A percentile compares a stretch with the other conserved stretches of the same genome.
Evolutionary conservation across 2,888 invertebrate genomes (phyloP).

Genomic region (Mayetiola destructor): DNA sequence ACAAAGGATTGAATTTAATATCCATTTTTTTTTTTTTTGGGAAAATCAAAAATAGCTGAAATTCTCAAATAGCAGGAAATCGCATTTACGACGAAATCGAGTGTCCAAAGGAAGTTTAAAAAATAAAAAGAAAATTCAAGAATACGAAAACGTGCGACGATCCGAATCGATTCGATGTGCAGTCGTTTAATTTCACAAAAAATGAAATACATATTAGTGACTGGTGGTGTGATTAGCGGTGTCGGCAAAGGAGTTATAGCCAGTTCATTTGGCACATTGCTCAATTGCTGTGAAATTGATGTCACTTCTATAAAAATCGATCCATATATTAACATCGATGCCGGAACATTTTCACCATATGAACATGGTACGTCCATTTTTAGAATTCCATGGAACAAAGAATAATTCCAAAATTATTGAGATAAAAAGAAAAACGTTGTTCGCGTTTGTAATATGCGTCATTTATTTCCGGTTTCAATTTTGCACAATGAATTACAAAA

Average conservation of each 20-base stretch:
- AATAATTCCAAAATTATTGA: too few relatives aligned
- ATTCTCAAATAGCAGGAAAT: too few relatives aligned
- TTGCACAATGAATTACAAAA: too few relatives aligned
- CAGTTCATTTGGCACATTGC: conserved; percentile 85
- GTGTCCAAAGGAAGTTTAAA: neutral
- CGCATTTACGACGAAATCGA: too few relatives aligned
- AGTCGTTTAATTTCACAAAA: conserved; percentile 2
- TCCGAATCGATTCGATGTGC: neutral
- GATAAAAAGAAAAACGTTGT: too few relatives aligned
- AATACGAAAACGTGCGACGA: neutral
- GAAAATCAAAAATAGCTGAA: too few relatives aligned
- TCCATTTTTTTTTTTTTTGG: too few relatives aligned
- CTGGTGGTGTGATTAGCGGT: conserved; percentile 98
- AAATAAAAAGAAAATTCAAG: neutral
- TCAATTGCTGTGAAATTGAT: conserved; percentile 88
- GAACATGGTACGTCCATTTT: conserved; percentile 90
- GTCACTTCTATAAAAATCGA: conserved; percentile 99
- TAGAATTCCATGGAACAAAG: too few relatives aligned
- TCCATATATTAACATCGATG: conserved; percentile 98
- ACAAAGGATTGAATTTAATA: neutral
- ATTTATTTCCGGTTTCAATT: too few relatives aligned
- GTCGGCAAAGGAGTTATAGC: conserved; percentile 94
- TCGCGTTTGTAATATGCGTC: too few relatives aligned
- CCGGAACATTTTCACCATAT: conserved; percentile 97
- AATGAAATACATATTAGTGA: conserved; percentile 97